Percentiles rank a stretch among this genome's conserved stretches.
Evolutionary conservation across 2,113 vertebrate genomes (phyloP).

Genomic region (Neoarius graeffei): DNA sequence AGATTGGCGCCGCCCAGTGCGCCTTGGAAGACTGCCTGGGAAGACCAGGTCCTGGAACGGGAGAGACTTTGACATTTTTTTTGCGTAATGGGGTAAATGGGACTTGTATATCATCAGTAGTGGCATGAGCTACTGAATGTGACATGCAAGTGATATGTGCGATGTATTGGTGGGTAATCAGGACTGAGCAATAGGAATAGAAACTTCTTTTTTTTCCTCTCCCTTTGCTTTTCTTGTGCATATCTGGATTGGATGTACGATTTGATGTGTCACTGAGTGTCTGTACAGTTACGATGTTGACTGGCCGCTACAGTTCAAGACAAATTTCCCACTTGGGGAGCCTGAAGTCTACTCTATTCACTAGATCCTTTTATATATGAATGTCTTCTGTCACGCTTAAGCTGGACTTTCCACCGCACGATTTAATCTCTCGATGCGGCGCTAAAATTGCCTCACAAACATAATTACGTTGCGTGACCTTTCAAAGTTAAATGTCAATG

Average conservation of each 20-base stretch:
- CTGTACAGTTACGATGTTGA: neutral
- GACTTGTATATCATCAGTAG: neutral
- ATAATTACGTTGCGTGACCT: neutral
- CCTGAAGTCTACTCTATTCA: neutral
- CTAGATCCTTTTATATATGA: neutral
- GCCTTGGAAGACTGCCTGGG: no score
- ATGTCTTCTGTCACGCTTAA: neutral
- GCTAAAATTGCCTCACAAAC: neutral
- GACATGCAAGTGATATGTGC: neutral
- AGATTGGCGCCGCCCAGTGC: no score
- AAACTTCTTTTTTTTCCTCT: neutral
- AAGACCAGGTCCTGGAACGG: no score
- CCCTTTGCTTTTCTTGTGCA: neutral
- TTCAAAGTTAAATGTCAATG: conserved; percentile 1
- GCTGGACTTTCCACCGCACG: neutral
- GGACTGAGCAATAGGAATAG: neutral
- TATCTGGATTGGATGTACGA: neutral
- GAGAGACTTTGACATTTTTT: no score
- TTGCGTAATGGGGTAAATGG: neutral
- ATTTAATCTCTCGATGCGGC: neutral
- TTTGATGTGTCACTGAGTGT: neutral
- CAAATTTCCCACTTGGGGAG: neutral
- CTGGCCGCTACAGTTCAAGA: neutral
- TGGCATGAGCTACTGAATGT: neutral
- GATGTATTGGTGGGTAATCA: neutral